These are phyloP conservation scores for Scatophagus argus DNA, from an alignment of 2,113 vertebrate species.

Conservation along the genomic window DNA sequence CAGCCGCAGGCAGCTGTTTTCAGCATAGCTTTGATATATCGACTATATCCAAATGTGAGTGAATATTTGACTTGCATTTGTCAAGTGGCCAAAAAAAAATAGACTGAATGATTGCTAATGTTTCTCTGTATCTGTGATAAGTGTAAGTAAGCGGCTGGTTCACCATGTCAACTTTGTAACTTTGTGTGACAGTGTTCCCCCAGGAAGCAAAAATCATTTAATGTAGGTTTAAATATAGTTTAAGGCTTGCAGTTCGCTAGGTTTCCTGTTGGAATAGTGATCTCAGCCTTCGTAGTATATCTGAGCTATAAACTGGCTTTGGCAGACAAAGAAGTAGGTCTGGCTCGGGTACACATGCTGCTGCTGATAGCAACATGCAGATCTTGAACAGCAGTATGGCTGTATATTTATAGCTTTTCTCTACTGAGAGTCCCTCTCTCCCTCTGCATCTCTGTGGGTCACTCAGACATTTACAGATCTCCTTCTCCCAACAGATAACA, in stretches of 20 bases:
- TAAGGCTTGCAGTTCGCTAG: background rate
- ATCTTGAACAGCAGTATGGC: conserved; percentile 25
- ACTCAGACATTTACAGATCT: conserved; percentile 48
- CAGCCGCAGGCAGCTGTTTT: background rate
- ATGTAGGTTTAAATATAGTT: background rate
- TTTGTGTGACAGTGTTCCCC: too few relatives aligned
- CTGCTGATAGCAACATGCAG: conserved; percentile 8
- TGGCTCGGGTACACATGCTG: conserved; percentile 37
- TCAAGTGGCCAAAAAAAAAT: too few relatives aligned
- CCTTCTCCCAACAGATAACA: conserved; percentile 28
- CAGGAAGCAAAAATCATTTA: too few relatives aligned
- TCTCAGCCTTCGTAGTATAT: conserved; percentile 7
- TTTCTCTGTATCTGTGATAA: background rate
- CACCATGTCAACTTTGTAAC: too few relatives aligned
- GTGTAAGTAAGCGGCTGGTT: background rate
- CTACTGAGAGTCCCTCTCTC: conserved; percentile 14
- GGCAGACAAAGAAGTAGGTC: conserved; percentile 43
- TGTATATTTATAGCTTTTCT: conserved; percentile 66
- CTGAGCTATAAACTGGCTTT: conserved; percentile 40
- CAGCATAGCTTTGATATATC: background rate
- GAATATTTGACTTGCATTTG: too few relatives aligned
- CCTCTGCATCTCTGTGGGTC: conserved; percentile 57
- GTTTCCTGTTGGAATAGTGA: background rate
- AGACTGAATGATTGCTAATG: background rate
- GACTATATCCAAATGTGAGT: background rate